Evolutionary conservation across 1,140 invertebrate species (phyloP).

Genomic region (Drosophila varians): DNA sequence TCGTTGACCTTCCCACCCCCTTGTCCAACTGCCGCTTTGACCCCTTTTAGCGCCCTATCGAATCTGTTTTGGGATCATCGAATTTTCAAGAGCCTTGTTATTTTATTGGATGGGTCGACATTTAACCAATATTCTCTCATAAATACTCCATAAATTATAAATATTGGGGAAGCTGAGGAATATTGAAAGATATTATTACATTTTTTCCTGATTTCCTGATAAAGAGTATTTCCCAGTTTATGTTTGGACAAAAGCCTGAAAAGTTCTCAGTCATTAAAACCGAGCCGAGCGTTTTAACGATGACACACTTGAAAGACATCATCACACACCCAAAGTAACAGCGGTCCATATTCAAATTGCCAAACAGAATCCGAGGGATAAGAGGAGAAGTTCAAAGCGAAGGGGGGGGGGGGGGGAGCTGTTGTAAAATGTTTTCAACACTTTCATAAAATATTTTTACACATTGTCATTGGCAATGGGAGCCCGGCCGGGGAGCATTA

Average conservation of each 20-base stretch:
- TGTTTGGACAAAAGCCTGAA: conserved; percentile 1
- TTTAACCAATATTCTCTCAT: not conserved
- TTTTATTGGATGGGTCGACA: conserved; percentile 2
- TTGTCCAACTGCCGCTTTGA: conserved; percentile 5
- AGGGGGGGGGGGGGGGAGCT: conserved; percentile 8
- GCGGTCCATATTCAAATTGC: conserved; percentile 61
- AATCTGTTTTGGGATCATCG: not conserved
- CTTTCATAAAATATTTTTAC: conserved; percentile 70
- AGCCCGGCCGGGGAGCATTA: conserved; percentile 46
- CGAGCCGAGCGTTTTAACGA: conserved; percentile 60
- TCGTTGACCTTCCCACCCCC: conserved; percentile 26
- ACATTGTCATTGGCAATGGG: conserved; percentile 67
- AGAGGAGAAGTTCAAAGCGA: conserved; percentile 33
- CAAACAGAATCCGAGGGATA: conserved; percentile 52
- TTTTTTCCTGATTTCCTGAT: no score
- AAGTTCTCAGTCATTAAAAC: conserved; percentile 52
- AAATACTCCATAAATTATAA: not conserved
- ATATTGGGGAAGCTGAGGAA: not conserved
- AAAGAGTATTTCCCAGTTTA: conserved; percentile 30
- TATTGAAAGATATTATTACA: no score
- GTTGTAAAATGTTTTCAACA: conserved; percentile 62
- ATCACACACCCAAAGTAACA: not conserved
- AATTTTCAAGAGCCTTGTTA: conserved; percentile 3
- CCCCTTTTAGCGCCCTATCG: conserved; percentile 38
- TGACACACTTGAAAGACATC: conserved; percentile 59